These are phyloP conservation scores for Todiramphus chloris DNA, from an alignment of 2,113 vertebrate species.

Conservation along the genomic window DNA sequence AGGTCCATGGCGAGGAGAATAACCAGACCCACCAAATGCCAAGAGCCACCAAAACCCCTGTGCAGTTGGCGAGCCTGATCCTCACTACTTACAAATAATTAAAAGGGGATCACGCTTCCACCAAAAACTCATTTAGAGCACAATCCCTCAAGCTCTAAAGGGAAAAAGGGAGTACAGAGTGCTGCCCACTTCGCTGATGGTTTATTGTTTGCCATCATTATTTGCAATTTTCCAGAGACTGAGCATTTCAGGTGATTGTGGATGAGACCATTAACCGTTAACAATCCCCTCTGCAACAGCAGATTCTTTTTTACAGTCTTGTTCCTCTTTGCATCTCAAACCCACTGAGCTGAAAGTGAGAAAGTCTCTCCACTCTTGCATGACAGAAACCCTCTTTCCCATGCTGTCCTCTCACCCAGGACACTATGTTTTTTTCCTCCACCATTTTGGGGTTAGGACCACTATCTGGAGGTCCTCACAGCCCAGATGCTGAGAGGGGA, in stretches of 20 bases:
- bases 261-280: background rate
- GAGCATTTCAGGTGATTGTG: background rate
- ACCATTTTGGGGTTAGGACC: background rate
- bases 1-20: background rate
- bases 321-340: background rate
- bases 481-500: background rate
- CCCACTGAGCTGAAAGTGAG: background rate
- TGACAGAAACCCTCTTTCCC: background rate
- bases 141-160: background rate
- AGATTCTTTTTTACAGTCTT: background rate
- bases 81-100: background rate
- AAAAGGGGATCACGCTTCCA: background rate
- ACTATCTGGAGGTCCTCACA: fast-evolving
- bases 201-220: background rate
- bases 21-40: background rate
- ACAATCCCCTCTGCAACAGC: background rate
- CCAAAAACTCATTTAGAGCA: background rate
- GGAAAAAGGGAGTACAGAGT: background rate
- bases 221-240: conserved; percentile 7
- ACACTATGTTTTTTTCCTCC: no score
- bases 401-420: fast-evolving
- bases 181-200: background rate
- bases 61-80: background rate
- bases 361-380: background rate
- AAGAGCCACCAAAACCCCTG: background rate